A percentile compares a stretch with the other conserved stretches of the same genome.
Conservation (phyloP, 30 jellyfish, hydroid and myxozoan species). For the Turritopsis dohrnii region DNA sequence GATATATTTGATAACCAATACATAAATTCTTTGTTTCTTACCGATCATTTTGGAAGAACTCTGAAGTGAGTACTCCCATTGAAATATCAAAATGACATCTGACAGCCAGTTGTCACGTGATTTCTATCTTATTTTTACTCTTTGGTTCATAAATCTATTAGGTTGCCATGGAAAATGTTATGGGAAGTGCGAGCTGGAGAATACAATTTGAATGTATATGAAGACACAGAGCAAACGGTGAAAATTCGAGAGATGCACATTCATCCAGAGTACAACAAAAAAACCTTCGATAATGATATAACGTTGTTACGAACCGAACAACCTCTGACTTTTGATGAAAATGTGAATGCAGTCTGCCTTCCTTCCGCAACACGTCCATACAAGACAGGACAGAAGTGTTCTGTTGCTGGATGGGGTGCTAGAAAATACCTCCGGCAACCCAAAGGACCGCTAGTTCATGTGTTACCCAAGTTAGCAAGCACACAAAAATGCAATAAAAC, state of each 20-base stretch:
- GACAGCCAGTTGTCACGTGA: neutral
- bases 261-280: constrained; percentile 75
- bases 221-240: constrained; percentile 45
- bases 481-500: constrained; percentile 47
- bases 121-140: neutral
- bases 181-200: constrained; percentile 76
- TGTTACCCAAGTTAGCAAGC: constrained; percentile 48
- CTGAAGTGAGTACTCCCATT: too few relatives aligned
- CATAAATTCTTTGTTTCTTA: too few relatives aligned
- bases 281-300: constrained; percentile 71
- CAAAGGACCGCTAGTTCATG: constrained; percentile 54
- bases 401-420: constrained; percentile 97
- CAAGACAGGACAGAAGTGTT: constrained; percentile 41
- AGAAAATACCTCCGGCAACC: constrained; percentile 76
- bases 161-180: constrained; percentile 57
- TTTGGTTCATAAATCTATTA: neutral
- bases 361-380: constrained; percentile 36
- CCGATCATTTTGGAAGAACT: too few relatives aligned
- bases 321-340: constrained; percentile 34
- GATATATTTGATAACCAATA: too few relatives aligned
- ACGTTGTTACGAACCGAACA: constrained; percentile 55
- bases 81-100: neutral
- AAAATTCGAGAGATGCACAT: constrained; percentile 40
- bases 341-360: constrained; percentile 57
- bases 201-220: constrained; percentile 30